Evolutionary conservation across 2,797 vertebrate species (phyloP).

Genomic region (Euphonia xanthogaster): DNA sequence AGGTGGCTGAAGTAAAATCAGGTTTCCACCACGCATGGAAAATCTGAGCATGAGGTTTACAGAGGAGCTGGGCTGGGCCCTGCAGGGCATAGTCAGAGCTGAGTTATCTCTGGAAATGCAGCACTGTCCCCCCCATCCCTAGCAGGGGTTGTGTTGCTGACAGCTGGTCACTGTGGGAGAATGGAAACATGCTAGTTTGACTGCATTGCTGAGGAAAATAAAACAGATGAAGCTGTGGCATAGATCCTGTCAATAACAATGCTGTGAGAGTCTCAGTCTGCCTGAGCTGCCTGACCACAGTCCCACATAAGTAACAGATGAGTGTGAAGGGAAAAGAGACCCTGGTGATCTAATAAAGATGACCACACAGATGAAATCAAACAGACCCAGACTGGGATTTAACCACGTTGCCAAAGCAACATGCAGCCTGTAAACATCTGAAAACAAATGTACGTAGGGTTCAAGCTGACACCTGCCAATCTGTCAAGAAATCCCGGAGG

Average conservation of each 20-base stretch:
- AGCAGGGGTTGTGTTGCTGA: neutral
- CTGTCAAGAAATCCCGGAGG: accelerated
- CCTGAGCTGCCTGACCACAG: neutral
- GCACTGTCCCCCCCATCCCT: neutral
- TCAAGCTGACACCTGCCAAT: neutral
- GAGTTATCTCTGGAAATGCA: neutral
- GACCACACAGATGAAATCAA: neutral
- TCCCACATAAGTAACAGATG: neutral
- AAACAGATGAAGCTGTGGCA: neutral
- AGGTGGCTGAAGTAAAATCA: neutral
- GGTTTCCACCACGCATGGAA: neutral
- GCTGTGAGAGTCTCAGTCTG: neutral
- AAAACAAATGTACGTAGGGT: neutral
- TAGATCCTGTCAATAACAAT: neutral
- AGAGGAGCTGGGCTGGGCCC: neutral
- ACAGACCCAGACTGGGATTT: neutral
- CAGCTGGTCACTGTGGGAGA: neutral
- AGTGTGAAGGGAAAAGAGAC: neutral
- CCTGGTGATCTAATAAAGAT: neutral
- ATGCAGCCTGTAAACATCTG: neutral
- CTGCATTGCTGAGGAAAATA: neutral
- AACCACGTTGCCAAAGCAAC: neutral
- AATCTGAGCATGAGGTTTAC: neutral
- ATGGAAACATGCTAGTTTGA: neutral
- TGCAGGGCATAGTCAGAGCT: neutral